phyloP scores from a whole-genome alignment of 2,797 vertebrate genomes.

The Eulemur mongoz region DNA sequence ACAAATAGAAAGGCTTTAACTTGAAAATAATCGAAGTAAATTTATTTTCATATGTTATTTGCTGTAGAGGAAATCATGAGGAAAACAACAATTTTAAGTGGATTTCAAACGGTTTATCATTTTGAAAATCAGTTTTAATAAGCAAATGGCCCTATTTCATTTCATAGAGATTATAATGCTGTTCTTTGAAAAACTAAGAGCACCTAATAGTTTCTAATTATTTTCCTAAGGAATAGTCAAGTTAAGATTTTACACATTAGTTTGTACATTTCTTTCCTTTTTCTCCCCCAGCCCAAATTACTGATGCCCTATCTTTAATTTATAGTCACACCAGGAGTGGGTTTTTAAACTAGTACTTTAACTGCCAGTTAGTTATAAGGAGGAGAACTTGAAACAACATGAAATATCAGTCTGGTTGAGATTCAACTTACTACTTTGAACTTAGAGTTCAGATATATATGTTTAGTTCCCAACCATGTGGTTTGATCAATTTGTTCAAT shows the following conservation, averaged over 20 bases:
- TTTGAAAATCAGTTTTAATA: conserved; percentile 37
- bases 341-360: background rate
- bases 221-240: background rate
- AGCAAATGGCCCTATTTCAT: conserved; percentile 7
- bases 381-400: background rate
- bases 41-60: conserved; percentile 20
- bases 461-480: background rate
- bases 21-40: background rate
- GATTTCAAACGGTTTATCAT: conserved; percentile 34
- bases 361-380: background rate
- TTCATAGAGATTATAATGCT: background rate
- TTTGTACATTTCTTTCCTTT: background rate
- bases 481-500: background rate
- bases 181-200: background rate
- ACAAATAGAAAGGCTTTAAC: background rate
- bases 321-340: background rate
- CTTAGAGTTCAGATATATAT: background rate
- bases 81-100: conserved; percentile 29
- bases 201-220: background rate
- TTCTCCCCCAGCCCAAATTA: background rate
- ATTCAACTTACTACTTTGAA: background rate
- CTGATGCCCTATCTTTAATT: background rate
- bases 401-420: background rate
- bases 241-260: background rate
- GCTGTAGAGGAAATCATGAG: background rate